These are phyloP conservation scores for Clavelina lepadiformis DNA, from an alignment of 23 tunicate species.

Conservation along the genomic window DNA sequence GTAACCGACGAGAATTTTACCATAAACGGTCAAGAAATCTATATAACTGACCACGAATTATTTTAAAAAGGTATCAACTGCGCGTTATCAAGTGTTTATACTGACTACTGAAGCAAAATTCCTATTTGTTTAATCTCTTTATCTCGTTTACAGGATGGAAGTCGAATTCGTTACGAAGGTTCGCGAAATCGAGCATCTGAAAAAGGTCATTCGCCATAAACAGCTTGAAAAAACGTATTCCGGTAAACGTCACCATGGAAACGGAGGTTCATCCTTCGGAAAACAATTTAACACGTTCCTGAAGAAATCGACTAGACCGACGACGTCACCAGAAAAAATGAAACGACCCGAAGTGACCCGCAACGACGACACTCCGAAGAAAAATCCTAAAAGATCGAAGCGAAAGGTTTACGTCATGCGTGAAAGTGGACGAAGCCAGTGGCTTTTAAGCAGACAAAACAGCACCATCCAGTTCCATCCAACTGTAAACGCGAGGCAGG, in stretches of 20 bases:
- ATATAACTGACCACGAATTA: no score
- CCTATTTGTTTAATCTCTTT: no score
- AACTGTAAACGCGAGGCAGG: constrained; percentile 2
- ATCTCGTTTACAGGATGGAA: constrained; percentile 22
- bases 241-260: background rate
- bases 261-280: background rate
- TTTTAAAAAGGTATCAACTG: no score
- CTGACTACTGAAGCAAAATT: no score
- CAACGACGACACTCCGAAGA: constrained; percentile 2
- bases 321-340: background rate
- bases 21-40: no score
- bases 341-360: background rate
- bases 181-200: constrained; percentile 5
- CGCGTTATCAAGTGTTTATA: no score
- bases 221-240: constrained; percentile 9
- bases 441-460: constrained; percentile 16
- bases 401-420: background rate
- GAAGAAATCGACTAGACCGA: background rate
- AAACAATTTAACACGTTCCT: background rate
- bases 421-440: constrained; percentile 13
- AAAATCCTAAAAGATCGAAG: constrained; percentile 1
- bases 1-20: no score
- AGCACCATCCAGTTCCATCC: constrained; percentile 40
- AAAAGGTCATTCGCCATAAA: constrained; percentile 30
- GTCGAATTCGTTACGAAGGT: constrained; percentile 19